phyloP scores from a whole-genome alignment of 2,797 vertebrate species.

The Chelon auratus region DNA sequence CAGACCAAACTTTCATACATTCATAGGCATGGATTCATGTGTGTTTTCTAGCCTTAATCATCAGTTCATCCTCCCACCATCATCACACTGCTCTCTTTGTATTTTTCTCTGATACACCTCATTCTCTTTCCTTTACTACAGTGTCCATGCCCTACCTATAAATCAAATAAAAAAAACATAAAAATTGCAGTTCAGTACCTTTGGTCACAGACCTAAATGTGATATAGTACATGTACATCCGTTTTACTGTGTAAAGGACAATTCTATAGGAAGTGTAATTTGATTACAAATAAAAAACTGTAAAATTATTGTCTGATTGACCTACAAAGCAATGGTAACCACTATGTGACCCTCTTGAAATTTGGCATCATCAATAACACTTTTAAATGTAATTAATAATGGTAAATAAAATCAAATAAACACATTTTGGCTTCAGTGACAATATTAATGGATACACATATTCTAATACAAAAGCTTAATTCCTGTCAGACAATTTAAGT shows the following conservation, averaged over 20 bases:
- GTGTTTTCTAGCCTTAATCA: constrained; percentile 9
- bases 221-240: no score
- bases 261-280: not conserved
- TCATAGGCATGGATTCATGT: constrained; percentile 5
- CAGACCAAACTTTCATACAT: constrained; percentile 17
- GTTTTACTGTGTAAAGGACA: not conserved
- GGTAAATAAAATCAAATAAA: no score
- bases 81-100: constrained; percentile 9
- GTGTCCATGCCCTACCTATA: not conserved
- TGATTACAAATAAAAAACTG: not conserved
- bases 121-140: not conserved
- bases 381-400: no score
- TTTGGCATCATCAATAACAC: no score
- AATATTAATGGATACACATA: no score
- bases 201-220: not conserved
- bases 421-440: no score
- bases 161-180: not conserved
- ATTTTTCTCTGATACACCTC: not conserved
- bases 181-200: not conserved
- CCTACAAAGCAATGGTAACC: no score
- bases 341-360: no score
- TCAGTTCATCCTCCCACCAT: constrained; percentile 35
- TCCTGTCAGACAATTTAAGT: no score
- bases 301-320: not conserved
- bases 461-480: no score